Evolutionary conservation across 1,140 invertebrate genomes (phyloP), one percentile per base, ranked within the genome.

Genomic region (Bathynomus jamesi): DNA sequence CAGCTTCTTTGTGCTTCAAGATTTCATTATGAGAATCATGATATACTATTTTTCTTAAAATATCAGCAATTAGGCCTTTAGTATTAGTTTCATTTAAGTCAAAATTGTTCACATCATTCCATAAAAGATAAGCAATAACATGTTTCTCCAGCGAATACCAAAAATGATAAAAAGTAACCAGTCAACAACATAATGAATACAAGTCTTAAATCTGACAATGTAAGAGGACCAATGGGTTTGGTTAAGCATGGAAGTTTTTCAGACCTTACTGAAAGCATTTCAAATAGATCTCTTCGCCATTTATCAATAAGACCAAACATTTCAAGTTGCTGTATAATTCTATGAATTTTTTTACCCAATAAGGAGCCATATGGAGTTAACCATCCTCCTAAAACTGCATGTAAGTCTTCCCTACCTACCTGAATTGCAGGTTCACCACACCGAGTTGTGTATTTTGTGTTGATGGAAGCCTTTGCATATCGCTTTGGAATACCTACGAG

Each of bases 301-400:
- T 67, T 68, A 11, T 76, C 67, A 3, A 76, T 21, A 21, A 76
- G 62, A 21, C 74, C 74, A 31, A 67, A 76, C 5, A 46, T 29
- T 31, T 76, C 65, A 7, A 76, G 61, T 8, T 69, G 71, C n/a
- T 30, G 27, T 68, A 76, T 76, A 62, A 76, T 73, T 25, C 21
- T 24, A 28, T 76, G 67, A 7, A 76, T 27, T 60, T 70, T 53
- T 2, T 60, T 60, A n/a, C 30, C 65, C 21, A 76, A 61, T 0
- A 65, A 68, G 2, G 74, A 76, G 4, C 69, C 66, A 7, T n/a
- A 27, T 13, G 64, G 27, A 28, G 70, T n/a, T 28, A 76, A 31
- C 74, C 74, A 76, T 3, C 71, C 74, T 10, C 74, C 71, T n/a
- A 70, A 30, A 3, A 76, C 74, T 21, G 74, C 64, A 32, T 76